Evolutionary conservation across 2,797 vertebrate species (phyloP).

Genomic region (Falco columbarius): DNA sequence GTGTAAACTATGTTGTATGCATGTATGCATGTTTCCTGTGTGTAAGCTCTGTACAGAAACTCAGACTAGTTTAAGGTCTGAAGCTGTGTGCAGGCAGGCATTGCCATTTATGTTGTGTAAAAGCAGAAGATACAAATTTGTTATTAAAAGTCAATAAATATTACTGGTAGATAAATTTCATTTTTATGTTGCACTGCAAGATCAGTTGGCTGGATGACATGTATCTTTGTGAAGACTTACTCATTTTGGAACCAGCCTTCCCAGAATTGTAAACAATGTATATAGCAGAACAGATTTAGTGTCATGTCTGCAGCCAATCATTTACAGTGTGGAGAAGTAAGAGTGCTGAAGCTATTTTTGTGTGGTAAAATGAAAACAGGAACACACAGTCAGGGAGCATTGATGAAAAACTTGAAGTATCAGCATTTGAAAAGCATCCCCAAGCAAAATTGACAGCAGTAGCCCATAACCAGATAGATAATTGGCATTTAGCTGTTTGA

Average conservation of each 20-base stretch:
- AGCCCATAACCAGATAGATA: not conserved
- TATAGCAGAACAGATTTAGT: not conserved
- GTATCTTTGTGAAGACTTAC: not conserved
- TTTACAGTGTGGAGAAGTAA: not conserved
- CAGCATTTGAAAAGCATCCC: not conserved
- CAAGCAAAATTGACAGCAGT: not conserved
- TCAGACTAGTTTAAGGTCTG: not conserved
- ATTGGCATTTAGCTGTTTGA: not conserved
- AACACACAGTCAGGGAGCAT: not conserved
- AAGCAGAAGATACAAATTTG: not conserved
- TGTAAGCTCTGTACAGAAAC: not conserved
- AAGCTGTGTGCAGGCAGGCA: not conserved
- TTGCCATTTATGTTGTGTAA: not conserved
- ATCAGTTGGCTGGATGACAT: not conserved
- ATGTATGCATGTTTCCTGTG: not conserved
- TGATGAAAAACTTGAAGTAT: not conserved
- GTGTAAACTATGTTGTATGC: not conserved
- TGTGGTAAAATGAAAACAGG: not conserved
- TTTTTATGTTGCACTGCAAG: not conserved
- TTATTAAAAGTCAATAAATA: not conserved
- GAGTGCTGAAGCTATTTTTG: not conserved
- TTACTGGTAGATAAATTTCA: not conserved
- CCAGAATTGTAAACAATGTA: not conserved
- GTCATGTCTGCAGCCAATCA: not conserved
- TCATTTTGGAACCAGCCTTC: not conserved